Evolutionary conservation across 2,888 invertebrate species (phyloP), one percentile per base, ranked within the genome.

Genomic region (Sinodicranocentrus sp.): DNA sequence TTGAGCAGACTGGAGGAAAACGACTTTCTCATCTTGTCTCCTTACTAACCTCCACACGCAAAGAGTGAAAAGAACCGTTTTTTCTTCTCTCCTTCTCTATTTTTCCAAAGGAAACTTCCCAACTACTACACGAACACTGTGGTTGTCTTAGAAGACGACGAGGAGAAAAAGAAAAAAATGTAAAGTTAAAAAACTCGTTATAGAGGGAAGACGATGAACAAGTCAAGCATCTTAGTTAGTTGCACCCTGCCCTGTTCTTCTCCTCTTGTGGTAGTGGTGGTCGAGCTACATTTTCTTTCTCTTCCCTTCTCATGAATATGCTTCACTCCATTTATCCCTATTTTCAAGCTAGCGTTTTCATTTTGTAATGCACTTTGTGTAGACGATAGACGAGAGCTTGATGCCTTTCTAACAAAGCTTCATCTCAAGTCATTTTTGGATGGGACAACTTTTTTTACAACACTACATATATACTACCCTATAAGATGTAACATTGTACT

Each of bases 1-100:
- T 70, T 70, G 8, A 76, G 23, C 43, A 75, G n/a, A n/a, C 33
- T 59, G 59, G n/a, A 68, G 17, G 67, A 54, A 78, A 78, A 54
- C 52, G 70, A 70, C 70, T 70, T 70, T 70, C 54, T 26, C 70
- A 52, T 70, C 43, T 54, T 10, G 23, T 54, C 65, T 26, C 23
- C 28, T 28, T 48, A 48, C 65, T 65, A 39, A 54, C 68, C 43
- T 48, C 48, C 13, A 17, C 48, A 39, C n/a, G n/a, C n/a, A n/a
- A n/a, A n/a, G n/a, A n/a, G n/a, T n/a, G n/a, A n/a, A n/a, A n/a
- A 33, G 33, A 33, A 48, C 5, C 43, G 43, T 25, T 26, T 2
- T 5, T 77, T n/a, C 39, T 23, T 17, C 25, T 52, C 52, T 25
- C 17, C 28, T 57, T 80, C 44, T 43, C 23, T 15, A n/a, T 65